Evolutionary conservation across 1,140 invertebrate species (phyloP).

Genomic region (Euura saliciscinereae): DNA sequence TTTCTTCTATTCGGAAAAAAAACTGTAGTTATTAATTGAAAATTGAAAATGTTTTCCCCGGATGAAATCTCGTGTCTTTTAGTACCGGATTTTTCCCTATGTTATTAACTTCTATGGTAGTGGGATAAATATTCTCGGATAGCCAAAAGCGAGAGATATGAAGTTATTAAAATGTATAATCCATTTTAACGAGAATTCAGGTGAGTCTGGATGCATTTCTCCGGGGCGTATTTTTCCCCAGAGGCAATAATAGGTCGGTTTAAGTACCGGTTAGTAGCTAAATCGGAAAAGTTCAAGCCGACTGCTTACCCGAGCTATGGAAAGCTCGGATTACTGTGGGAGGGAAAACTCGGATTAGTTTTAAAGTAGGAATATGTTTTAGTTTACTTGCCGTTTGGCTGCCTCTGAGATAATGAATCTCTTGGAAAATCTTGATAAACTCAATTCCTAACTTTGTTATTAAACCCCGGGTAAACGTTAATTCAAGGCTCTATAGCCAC

Average conservation of each 20-base stretch:
- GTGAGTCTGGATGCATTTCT: background rate
- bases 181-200: background rate
- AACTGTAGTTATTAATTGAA: too few relatives aligned
- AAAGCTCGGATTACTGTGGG: background rate
- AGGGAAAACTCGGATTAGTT: conserved; percentile 21
- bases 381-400: background rate
- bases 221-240: background rate
- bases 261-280: conserved; percentile 13
- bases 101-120: background rate
- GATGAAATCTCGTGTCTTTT: background rate
- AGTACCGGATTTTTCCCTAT: background rate
- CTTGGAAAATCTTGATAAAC: conserved; percentile 34
- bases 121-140: too few relatives aligned
- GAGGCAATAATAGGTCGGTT: conserved; percentile 1
- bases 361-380: conserved; percentile 20
- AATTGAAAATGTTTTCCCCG: background rate
- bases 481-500: conserved; percentile 16
- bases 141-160: too few relatives aligned
- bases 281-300: conserved; percentile 13
- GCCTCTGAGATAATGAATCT: conserved; percentile 27
- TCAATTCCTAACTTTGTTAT: conserved; percentile 27
- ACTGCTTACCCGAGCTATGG: background rate
- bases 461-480: conserved; percentile 21
- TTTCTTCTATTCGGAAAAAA: too few relatives aligned
- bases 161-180: too few relatives aligned